These are phyloP conservation scores for Oncorhynchus clarkii DNA, from an alignment of 2,113 vertebrate genomes.

Conservation along the genomic window DNA sequence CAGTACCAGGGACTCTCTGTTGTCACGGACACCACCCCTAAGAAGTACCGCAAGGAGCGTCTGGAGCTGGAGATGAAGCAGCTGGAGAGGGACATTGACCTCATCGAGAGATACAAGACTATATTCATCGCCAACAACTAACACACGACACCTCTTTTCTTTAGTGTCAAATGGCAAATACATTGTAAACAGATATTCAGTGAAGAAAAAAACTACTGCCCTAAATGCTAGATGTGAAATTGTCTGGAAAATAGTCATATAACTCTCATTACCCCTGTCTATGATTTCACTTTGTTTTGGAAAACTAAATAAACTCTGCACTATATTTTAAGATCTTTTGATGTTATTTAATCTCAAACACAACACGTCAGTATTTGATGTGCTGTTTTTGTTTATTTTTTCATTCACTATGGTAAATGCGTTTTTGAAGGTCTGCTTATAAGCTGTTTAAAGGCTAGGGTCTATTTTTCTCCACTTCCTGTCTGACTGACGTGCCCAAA, in stretches of 20 bases:
- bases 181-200: background rate
- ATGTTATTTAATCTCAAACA: no score
- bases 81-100: slow-evolving; percentile 84
- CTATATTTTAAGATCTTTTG: no score
- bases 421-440: no score
- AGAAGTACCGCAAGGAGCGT: slow-evolving; percentile 76
- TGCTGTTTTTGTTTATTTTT: no score
- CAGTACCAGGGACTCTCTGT: slow-evolving; percentile 84
- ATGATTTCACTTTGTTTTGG: background rate
- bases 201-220: background rate
- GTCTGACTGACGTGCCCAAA: no score
- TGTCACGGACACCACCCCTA: slow-evolving; percentile 77
- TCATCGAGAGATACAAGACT: slow-evolving; percentile 81
- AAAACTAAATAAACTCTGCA: no score
- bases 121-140: slow-evolving; percentile 82
- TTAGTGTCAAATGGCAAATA: background rate
- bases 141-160: background rate
- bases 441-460: no score
- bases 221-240: background rate
- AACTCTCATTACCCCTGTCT: background rate
- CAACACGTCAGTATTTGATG: no score
- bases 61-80: slow-evolving; percentile 84
- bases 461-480: no score
- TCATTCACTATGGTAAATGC: no score
- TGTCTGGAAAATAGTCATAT: background rate